Evolutionary conservation across 2,113 vertebrate genomes (phyloP).

Genomic region (Arenaria interpres): DNA sequence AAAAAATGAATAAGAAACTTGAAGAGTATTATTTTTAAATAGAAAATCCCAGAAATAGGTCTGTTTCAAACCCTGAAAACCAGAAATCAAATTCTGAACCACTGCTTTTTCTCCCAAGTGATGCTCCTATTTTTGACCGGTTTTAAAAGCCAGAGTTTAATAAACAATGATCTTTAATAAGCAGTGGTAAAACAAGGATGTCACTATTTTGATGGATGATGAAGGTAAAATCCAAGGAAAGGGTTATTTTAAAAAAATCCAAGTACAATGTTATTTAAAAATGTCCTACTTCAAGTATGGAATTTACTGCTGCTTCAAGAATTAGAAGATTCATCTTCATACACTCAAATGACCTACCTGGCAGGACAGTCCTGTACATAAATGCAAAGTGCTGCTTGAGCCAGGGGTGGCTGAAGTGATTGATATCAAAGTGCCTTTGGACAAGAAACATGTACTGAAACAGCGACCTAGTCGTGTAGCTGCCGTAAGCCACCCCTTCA

Average conservation of each 20-base stretch:
- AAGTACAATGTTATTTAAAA: not conserved
- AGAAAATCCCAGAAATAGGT: not conserved
- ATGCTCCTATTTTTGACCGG: not conserved
- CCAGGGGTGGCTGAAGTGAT: constrained; percentile 95
- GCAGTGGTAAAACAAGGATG: not conserved
- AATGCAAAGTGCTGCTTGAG: constrained; percentile 96
- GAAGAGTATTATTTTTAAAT: not conserved
- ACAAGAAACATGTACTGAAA: constrained; percentile 98
- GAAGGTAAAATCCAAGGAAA: not conserved
- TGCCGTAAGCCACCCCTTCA: constrained; percentile 96
- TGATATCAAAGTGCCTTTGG: constrained; percentile 92
- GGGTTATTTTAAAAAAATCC: not conserved
- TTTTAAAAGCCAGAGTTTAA: not conserved
- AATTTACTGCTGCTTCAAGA: not conserved
- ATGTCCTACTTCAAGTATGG: not conserved
- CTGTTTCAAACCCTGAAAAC: not conserved
- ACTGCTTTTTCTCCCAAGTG: not conserved
- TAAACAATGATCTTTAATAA: not conserved
- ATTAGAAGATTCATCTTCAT: not conserved
- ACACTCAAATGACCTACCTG: constrained; percentile 76
- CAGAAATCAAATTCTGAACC: not conserved
- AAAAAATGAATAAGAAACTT: not conserved
- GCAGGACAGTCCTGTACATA: constrained; percentile 93
- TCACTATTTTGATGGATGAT: not conserved
- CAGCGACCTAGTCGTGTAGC: constrained; percentile 93